phyloP scores from a whole-genome alignment of 2,797 vertebrate species.

The Microctenopoma steveboyesi region DNA sequence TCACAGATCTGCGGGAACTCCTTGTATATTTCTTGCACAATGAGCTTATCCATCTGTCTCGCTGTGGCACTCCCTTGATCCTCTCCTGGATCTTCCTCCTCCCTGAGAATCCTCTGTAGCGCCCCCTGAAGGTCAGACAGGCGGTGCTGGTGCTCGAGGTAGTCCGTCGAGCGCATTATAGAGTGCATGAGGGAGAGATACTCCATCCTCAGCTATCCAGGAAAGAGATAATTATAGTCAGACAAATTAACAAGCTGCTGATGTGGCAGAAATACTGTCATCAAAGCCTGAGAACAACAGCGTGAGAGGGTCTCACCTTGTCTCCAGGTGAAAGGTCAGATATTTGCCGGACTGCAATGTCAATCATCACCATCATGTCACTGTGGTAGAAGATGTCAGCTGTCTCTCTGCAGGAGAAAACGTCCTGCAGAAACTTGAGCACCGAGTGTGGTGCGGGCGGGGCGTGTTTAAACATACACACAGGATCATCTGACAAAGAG shows the following conservation, averaged over 20 bases:
- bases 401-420: slow-evolving; percentile 88
- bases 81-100: slow-evolving; percentile 82
- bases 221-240: slow-evolving; percentile 11
- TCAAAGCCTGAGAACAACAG: background rate
- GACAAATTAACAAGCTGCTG: background rate
- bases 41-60: slow-evolving; percentile 97
- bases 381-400: slow-evolving; percentile 95
- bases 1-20: slow-evolving; percentile 90
- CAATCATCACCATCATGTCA: slow-evolving; percentile 99
- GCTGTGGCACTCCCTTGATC: slow-evolving; percentile 83
- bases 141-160: slow-evolving; percentile 94
- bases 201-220: slow-evolving; percentile 92
- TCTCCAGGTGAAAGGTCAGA: slow-evolving; percentile 97
- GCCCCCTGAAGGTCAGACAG: slow-evolving; percentile 90
- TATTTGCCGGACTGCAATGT: slow-evolving; percentile 95
- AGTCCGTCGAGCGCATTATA: slow-evolving; percentile 93
- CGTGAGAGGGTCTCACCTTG: slow-evolving; percentile 79
- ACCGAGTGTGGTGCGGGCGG: slow-evolving; percentile 92
- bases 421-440: slow-evolving; percentile 97
- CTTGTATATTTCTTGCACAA: slow-evolving; percentile 92
- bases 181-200: slow-evolving; percentile 98
- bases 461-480: slow-evolving; percentile 93
- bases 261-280: background rate
- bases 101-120: slow-evolving; percentile 91
- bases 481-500: slow-evolving; percentile 88